phyloP scores from a whole-genome alignment of 1,140 invertebrate species.

The Formica exsecta region DNA sequence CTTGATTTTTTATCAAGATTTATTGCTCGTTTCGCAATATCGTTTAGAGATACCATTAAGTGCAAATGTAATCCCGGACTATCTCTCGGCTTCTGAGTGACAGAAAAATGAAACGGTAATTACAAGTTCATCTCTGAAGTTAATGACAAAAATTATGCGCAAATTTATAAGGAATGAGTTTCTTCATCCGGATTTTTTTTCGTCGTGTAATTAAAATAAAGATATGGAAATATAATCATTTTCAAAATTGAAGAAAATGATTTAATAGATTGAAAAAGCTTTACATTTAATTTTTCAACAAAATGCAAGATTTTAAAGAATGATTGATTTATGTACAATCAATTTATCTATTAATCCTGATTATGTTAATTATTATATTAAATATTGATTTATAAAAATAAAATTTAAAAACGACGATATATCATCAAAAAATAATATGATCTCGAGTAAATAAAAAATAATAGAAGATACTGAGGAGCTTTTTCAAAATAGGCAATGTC shows the following conservation, averaged over 20 bases:
- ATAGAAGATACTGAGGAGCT: neutral
- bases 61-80: constrained; percentile 6
- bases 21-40: neutral
- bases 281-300: neutral
- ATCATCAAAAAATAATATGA: neutral
- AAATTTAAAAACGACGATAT: neutral
- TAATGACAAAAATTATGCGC: constrained; percentile 38
- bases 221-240: neutral
- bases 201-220: neutral
- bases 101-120: constrained; percentile 19
- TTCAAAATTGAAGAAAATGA: neutral
- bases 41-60: constrained; percentile 25
- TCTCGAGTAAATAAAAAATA: constrained; percentile 3
- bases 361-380: neutral
- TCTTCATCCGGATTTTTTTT: neutral
- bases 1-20: neutral
- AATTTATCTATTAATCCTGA: neutral
- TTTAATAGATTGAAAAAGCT: neutral
- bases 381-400: neutral
- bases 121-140: constrained; percentile 19
- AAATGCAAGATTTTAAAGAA: neutral
- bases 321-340: neutral
- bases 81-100: constrained; percentile 1
- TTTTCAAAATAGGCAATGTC: neutral
- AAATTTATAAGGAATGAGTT: neutral